Evolutionary conservation across 2,797 vertebrate genomes (phyloP).

Genomic region (Staurois parvus): DNA sequence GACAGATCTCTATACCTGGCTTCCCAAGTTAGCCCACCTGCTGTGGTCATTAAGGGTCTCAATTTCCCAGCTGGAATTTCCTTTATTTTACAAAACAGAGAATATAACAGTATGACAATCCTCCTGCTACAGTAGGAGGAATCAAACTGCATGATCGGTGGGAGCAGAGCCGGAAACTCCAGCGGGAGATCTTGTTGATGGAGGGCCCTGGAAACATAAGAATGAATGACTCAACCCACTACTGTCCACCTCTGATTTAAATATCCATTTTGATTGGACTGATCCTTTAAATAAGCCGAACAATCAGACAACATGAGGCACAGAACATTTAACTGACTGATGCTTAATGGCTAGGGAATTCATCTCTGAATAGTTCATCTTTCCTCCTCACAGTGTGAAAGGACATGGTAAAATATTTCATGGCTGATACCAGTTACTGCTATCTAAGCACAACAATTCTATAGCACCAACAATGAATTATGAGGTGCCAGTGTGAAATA

Average conservation of each 20-base stretch:
- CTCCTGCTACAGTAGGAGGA: neutral
- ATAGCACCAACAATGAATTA: constrained; percentile 6
- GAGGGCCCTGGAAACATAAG: neutral
- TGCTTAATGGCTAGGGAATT: neutral
- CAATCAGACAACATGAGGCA: neutral
- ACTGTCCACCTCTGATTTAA: neutral
- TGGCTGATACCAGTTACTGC: neutral
- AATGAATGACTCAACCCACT: constrained; percentile 5
- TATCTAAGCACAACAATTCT: neutral
- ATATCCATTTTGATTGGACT: neutral
- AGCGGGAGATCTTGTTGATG: neutral
- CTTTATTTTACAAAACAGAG: neutral
- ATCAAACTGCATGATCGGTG: neutral
- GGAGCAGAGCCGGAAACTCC: neutral
- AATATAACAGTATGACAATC: neutral
- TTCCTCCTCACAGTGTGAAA: neutral
- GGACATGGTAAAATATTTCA: neutral
- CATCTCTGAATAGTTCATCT: neutral
- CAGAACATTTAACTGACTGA: neutral
- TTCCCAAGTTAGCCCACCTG: neutral
- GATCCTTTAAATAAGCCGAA: neutral
- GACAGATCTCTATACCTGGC: neutral
- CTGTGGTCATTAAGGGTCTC: neutral
- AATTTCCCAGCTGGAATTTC: neutral
- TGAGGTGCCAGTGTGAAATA: constrained; percentile 18